A percentile compares a stretch with the other conserved stretches of the same genome.
These are phyloP conservation scores for Malurus splendens DNA, from an alignment of 2,797 vertebrate species.

Conservation along the genomic window DNA sequence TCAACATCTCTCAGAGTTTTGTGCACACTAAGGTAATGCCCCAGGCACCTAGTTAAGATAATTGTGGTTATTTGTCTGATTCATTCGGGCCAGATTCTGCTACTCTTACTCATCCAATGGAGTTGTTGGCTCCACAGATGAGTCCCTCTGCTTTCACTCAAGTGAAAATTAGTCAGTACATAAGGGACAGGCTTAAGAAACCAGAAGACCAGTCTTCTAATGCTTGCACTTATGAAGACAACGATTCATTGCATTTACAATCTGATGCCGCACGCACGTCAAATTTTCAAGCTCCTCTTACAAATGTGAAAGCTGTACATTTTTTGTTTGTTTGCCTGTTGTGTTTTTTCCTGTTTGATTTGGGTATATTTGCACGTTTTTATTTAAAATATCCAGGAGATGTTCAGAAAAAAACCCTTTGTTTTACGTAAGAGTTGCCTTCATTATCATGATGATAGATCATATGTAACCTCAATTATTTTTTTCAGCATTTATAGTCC, in stretches of 20 bases:
- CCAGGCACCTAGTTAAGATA: not conserved
- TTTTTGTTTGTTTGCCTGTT: not conserved
- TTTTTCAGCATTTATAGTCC: not conserved
- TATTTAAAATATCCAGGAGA: not conserved
- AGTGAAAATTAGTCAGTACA: not conserved
- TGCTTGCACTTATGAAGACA: not conserved
- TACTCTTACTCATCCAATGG: not conserved
- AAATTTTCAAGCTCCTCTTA: not conserved
- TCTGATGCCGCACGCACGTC: not conserved
- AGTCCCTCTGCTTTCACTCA: not conserved
- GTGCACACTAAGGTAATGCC: not conserved
- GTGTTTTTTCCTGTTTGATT: not conserved
- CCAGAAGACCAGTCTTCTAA: not conserved
- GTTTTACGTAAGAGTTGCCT: not conserved
- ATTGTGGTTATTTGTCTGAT: slow-evolving; percentile 34
- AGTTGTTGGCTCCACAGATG: not conserved
- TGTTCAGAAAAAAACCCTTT: not conserved
- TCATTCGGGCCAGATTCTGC: not conserved
- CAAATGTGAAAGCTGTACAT: not conserved
- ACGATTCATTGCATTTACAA: not conserved
- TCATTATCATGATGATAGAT: not conserved
- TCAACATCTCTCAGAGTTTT: not conserved
- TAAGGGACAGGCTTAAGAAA: not conserved
- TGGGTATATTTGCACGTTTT: rapidly evolving
- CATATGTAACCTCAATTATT: not conserved